These are phyloP conservation scores for Drosophila multiciliata DNA, from an alignment of 2,888 invertebrate genomes.

Conservation along the genomic window DNA sequence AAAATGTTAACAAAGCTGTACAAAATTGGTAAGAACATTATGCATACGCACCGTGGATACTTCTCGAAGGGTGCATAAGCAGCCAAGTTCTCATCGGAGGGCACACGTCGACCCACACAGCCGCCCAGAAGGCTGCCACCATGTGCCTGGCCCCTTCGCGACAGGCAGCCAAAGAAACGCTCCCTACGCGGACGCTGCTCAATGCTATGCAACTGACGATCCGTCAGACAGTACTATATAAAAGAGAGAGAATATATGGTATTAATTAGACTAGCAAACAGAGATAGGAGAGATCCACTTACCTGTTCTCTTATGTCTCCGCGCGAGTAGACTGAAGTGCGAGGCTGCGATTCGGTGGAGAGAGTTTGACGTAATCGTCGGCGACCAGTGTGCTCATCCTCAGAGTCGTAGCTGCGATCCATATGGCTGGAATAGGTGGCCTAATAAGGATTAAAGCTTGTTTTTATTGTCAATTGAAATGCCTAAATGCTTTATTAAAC, in stretches of 20 bases:
- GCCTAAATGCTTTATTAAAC: not conserved
- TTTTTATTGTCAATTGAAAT: not conserved
- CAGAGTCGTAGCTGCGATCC: slow-evolving; percentile 90
- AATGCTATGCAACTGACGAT: slow-evolving; percentile 92
- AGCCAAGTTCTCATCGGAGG: slow-evolving; percentile 94
- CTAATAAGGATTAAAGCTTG: slow-evolving; percentile 49
- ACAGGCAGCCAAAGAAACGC: slow-evolving; percentile 94
- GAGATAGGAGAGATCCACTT: not conserved
- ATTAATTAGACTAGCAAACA: not conserved
- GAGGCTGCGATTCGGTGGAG: slow-evolving; percentile 85
- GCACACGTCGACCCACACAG: slow-evolving; percentile 93
- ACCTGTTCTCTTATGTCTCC: slow-evolving; percentile 93
- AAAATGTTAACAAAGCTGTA: not conserved
- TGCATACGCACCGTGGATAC: slow-evolving; percentile 87
- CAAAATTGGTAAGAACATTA: not conserved
- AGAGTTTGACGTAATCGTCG: slow-evolving; percentile 87
- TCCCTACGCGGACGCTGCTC: slow-evolving; percentile 87
- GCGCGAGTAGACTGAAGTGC: slow-evolving; percentile 90
- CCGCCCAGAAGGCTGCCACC: slow-evolving; percentile 91
- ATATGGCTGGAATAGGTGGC: slow-evolving; percentile 76
- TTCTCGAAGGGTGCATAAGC: slow-evolving; percentile 93
- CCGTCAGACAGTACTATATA: slow-evolving; percentile 93
- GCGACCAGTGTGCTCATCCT: slow-evolving; percentile 92
- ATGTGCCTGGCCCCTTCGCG: slow-evolving; percentile 85
- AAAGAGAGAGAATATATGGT: not conserved